A percentile compares a stretch with the other conserved stretches of the same genome.
Evolutionary conservation across 2,113 vertebrate genomes (phyloP).

Genomic region (Grammatotria lemairii): DNA sequence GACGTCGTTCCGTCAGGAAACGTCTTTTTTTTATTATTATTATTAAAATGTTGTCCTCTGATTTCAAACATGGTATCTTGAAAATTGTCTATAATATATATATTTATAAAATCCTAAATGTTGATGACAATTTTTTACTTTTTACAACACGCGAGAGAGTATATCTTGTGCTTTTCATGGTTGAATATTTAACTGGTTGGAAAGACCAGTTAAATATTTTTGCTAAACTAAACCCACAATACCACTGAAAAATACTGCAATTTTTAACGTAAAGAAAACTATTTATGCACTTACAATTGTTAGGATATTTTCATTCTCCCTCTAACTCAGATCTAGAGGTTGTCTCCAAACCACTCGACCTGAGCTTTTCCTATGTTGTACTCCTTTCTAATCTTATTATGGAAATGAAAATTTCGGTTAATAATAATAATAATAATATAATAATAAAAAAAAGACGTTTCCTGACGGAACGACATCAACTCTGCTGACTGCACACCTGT

Average conservation of each 20-base stretch:
- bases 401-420: no score
- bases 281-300: no score
- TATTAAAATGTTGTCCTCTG: not conserved
- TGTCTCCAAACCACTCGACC: no score
- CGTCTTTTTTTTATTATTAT: accelerated
- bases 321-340: no score
- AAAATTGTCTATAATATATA: accelerated
- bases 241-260: not conserved
- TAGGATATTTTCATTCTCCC: no score
- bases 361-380: no score
- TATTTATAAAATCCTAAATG: accelerated
- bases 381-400: no score
- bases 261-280: not conserved
- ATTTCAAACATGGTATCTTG: accelerated
- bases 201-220: not conserved
- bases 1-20: accelerated
- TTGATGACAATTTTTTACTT: accelerated
- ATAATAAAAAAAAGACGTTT: no score
- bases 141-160: accelerated
- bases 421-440: no score
- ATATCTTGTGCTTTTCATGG: accelerated
- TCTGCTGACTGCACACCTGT: no score
- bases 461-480: no score
- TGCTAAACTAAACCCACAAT: not conserved
- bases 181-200: accelerated